Conservation (phyloP, 2,888 invertebrate species). For the Protophormia terraenovae region DNA sequence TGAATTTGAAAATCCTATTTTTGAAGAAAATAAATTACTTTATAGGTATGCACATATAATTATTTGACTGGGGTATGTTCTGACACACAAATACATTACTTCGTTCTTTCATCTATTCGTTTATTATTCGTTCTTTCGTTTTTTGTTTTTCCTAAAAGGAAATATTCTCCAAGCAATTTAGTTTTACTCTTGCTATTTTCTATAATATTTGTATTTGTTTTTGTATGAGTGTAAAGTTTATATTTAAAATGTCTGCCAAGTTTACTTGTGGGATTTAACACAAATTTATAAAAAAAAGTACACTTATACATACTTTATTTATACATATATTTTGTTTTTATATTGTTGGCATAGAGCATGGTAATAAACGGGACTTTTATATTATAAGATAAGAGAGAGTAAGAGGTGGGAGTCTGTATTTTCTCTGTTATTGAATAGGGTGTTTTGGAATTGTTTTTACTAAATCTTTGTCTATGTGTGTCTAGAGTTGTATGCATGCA, state of each 20-base stretch:
- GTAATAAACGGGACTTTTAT: background rate
- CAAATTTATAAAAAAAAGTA: slow-evolving; percentile 8
- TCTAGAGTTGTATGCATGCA: background rate
- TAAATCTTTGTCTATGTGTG: background rate
- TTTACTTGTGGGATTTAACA: slow-evolving; percentile 52
- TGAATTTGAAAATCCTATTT: no score
- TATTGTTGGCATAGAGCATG: slow-evolving; percentile 17
- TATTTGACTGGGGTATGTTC: no score
- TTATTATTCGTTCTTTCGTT: background rate
- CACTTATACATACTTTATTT: background rate
- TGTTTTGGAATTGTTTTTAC: background rate
- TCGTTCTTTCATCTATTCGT: background rate
- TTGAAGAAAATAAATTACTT: no score
- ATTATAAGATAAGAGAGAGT: background rate
- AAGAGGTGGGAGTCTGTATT: background rate
- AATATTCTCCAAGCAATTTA: slow-evolving; percentile 28
- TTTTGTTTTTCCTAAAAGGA: slow-evolving; percentile 17
- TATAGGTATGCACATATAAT: no score
- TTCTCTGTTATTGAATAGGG: background rate
- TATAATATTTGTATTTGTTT: background rate
- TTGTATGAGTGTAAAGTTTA: background rate
- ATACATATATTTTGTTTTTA: slow-evolving; percentile 6
- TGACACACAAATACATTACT: slow-evolving; percentile 10
- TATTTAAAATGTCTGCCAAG: slow-evolving; percentile 57
- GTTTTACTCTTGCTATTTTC: background rate